Evolutionary conservation across 2,113 vertebrate genomes (phyloP), one percentile per base, ranked within the genome.

Genomic region (Ptyas mucosa): DNA sequence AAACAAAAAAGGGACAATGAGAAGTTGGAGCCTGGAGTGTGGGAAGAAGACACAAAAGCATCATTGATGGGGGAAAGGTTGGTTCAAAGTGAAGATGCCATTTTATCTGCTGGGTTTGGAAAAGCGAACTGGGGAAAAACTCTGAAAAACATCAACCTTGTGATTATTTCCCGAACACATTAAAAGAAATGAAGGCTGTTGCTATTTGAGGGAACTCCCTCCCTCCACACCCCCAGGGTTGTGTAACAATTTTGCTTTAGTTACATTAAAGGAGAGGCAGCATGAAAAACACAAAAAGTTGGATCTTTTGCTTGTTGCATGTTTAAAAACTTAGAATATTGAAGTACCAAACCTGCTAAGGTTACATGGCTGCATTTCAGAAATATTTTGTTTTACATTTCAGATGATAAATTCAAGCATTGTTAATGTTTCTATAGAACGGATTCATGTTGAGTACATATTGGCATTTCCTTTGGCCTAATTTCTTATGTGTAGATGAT

Each of bases 211-310:
- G 85, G 89, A 93, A 61, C 24, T 10, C 23, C 24, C 8, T 26
- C 93, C 95, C 92, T 93, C 93, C 26, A 92, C 87, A 94, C 93
- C 52, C 93, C 15, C 54, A 55, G 54, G 1, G 1, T 18, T 15
- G 9, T 0, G 12, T 53, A 53, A 90, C 85, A 92, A 90, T 95
- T 87, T 64, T 85, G 54, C 29, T 64, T 0, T 61, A 92, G 91
- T 91, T 69, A 24, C 5, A 55, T 0, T 23, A 21, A 26, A 58
- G 93, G 51, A 85, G 0, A 8, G 11, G 49, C n/a, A n/a, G 26
- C 20, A 87, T 54, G 7, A 26, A 39, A 53, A 1, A 21, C 15
- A 24, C 12, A 24, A 34, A 81, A 81, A 4, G n/a, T 49, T n/a
- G 61, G 58, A 9, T 29, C 29, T 51, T 61, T 69, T 51, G 12